Percentiles rank a stretch among this genome's conserved stretches.
Evolutionary conservation across 2,888 invertebrate species (phyloP).

Genomic region (Watsonalla binaria): DNA sequence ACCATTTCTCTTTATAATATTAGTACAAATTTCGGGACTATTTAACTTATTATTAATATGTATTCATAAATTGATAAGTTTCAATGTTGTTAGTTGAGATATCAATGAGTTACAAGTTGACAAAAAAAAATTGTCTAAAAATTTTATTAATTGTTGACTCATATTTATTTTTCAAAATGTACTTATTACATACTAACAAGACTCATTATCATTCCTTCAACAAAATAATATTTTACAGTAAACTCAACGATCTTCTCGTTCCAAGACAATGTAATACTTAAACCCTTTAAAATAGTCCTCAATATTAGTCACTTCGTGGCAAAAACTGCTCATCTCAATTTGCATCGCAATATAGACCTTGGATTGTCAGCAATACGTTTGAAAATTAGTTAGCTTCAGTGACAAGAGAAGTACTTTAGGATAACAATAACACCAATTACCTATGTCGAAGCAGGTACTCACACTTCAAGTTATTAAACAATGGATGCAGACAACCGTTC

Average conservation of each 20-base stretch:
- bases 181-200: no score
- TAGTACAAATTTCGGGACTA: no score
- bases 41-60: no score
- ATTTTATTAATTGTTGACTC: no score
- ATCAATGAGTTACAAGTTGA: no score
- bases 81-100: no score
- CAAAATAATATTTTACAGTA: no score
- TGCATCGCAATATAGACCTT: not conserved
- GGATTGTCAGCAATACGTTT: not conserved
- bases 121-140: no score
- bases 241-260: not conserved
- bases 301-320: not conserved
- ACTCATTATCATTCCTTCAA: no score
- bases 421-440: conserved; percentile 22
- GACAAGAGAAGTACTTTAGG: conserved; percentile 4
- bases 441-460: conserved; percentile 8
- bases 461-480: conserved; percentile 1
- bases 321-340: not conserved
- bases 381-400: not conserved
- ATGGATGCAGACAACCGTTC: not conserved
- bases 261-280: not conserved
- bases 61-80: no score
- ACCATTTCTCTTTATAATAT: no score
- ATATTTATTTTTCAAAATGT: no score
- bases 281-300: not conserved